Base-by-base conservation (phyloP, 2,797 vertebrate species). In the Perodicticus potto region DNA sequence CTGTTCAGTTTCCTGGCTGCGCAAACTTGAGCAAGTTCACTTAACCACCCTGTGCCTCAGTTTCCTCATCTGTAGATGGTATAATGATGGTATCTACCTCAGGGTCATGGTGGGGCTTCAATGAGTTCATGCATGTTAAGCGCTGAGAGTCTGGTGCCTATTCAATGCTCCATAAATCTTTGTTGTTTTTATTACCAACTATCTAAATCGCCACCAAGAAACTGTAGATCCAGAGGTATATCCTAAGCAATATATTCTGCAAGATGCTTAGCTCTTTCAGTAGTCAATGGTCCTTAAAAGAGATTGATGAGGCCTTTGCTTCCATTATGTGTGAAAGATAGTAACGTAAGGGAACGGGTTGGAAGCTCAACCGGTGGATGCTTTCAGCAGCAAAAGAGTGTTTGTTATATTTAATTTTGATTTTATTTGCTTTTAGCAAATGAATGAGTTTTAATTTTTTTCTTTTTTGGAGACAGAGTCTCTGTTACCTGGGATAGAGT, bases 361-460 rank as follows among this genome's bases (percentile, higher is more conserved):
- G 43, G 63, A 61, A 49, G 16, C 19, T 63, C 34, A 37, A 49
- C 32, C 27, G 17, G 43, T 0, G 19, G 27, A 32, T 85, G 34
- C 8, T 49, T 88, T 95, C 74, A 59, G 5, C 61, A 32, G 43
- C 25, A n/a, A 70, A 55, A 69, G 32, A 73, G 27, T 40, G 11
- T 78, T 91, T 83, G 29, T 55, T 29, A 22, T 74, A 27, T n/a
- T 49, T 86, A 59, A 83, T 65, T 93, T 65, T 86, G 43, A 55
- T 81, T 96, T 43, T 37, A 93, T 86, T 91, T 86, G 13, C 22
- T 91, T 86, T 93, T 93, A 87, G 83, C 2, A 53, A 67, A 86
- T 80, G 53, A 80, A 7, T 19, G 32, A 73, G 32, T 16, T 87
- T 49, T 49, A 49, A 49, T 49, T 49, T 49, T 49, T 49, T 49